These are phyloP conservation scores for Eumeta japonica DNA, from an alignment of 1,140 invertebrate genomes.

Conservation along the genomic window DNA sequence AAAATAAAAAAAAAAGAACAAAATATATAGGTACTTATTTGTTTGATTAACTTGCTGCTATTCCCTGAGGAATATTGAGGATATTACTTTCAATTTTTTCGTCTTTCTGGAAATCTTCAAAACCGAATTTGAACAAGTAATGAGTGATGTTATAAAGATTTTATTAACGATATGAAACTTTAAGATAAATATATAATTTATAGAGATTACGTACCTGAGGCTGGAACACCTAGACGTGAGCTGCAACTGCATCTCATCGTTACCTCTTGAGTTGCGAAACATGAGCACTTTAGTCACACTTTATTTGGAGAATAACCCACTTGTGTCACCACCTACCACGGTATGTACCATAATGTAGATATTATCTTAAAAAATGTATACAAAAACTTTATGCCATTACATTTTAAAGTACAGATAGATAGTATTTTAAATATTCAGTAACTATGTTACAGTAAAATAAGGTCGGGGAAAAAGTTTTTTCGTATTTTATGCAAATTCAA, in stretches of 20 bases:
- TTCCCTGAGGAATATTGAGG: no score
- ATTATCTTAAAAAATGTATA: not conserved
- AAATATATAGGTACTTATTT: no score
- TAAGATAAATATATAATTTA: slow-evolving; percentile 35
- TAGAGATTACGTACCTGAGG: slow-evolving; percentile 83
- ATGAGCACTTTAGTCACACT: slow-evolving; percentile 81
- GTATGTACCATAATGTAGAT: slow-evolving; percentile 66
- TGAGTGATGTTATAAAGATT: not conserved
- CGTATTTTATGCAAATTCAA: no score
- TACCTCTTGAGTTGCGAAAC: slow-evolving; percentile 81
- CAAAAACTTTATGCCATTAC: not conserved
- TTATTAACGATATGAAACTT: not conserved
- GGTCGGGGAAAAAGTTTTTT: no score
- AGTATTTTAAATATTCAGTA: no score
- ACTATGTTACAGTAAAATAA: no score
- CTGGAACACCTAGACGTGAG: slow-evolving; percentile 84
- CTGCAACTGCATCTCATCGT: slow-evolving; percentile 80
- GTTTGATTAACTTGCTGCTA: no score
- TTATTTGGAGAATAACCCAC: slow-evolving; percentile 81
- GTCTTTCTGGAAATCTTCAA: not conserved
- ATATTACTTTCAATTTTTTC: no score
- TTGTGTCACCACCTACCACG: slow-evolving; percentile 86
- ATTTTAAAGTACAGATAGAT: no score
- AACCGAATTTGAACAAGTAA: not conserved
- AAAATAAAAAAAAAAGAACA: no score